These are phyloP conservation scores for Rhabdomys dilectus DNA, from an alignment of 2,113 vertebrate genomes.

Conservation along the genomic window DNA sequence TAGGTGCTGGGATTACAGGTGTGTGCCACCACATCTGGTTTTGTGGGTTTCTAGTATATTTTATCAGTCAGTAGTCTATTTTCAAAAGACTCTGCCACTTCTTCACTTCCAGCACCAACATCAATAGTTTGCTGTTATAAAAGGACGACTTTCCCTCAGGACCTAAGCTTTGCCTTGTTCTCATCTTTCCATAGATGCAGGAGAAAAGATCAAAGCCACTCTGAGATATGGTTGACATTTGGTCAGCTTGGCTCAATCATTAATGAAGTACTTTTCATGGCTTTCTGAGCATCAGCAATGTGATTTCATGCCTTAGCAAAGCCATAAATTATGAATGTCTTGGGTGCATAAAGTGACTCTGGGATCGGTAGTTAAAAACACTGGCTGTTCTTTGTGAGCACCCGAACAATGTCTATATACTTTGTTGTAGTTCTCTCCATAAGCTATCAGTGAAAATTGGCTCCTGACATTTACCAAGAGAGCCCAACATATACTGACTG, in stretches of 20 bases:
- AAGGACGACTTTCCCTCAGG: not conserved
- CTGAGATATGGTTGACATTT: conserved; percentile 7
- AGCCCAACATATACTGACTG: not conserved
- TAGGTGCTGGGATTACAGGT: not conserved
- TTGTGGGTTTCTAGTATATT: conserved; percentile 16
- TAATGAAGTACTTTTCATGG: not conserved
- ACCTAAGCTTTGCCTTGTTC: conserved; percentile 23
- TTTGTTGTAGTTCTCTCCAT: not conserved
- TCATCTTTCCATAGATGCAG: conserved; percentile 11
- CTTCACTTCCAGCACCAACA: not conserved
- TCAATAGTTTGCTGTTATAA: not conserved
- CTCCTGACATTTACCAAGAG: not conserved
- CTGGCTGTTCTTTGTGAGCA: not conserved
- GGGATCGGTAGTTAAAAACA: not conserved
- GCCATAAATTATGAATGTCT: conserved; percentile 5
- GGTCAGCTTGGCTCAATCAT: conserved; percentile 39
- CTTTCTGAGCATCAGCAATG: not conserved
- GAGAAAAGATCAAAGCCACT: conserved; percentile 35
- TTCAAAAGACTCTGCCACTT: conserved; percentile 2
- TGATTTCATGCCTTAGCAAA: conserved; percentile 30
- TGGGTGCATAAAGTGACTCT: conserved; percentile 35
- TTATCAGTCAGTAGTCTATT: conserved; percentile 38
- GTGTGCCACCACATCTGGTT: not conserved
- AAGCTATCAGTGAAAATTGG: not conserved
- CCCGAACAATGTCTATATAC: conserved; percentile 12